Evolutionary conservation across 1,140 invertebrate species (phyloP), one percentile per base, ranked within the genome.

Genomic region (Halyomorpha halys): DNA sequence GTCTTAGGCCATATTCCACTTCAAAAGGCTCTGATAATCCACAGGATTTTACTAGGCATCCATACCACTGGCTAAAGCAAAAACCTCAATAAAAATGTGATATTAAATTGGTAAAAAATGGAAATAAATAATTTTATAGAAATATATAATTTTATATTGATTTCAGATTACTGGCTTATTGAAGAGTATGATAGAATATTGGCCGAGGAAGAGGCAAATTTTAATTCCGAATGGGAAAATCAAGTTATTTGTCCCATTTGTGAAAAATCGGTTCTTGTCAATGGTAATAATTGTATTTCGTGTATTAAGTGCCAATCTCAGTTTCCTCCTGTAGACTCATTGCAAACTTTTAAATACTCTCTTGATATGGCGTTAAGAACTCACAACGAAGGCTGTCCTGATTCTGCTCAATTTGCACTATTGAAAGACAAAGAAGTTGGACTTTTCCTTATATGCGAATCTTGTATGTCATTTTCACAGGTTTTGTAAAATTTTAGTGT

Each of bases 121-220:
- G n/a, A n/a, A n/a, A n/a, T n/a, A n/a, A n/a, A n/a, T n/a, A n/a
- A n/a, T n/a, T n/a, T n/a, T n/a, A n/a, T n/a, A n/a, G n/a, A n/a
- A n/a, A n/a, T n/a, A n/a, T n/a, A n/a, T n/a, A n/a, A n/a, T n/a
- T n/a, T n/a, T 65, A 73, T 53, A 8, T 63, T 61, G 11, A 19
- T 14, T 59, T 25, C n/a, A 44, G 62, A 62, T 25, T 14, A 65
- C n/a, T 76, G 75, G 76, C 72, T 77, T 34, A 25, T 75, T 4
- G 39, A 70, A 64, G 76, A 77, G 64, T 77, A 76, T 61, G 72
- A 76, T 23, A 72, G 59, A 65, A 63, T 74, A 23, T 51, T 71
- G 11, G 65, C 70, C 21, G 68, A 73, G 9, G 75, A 77, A 62
- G 68, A 73, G 8, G 63, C 73, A 51, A 34, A 23, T 56, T 67